A percentile compares a stretch with the other conserved stretches of the same genome.
Conservation (phyloP, 2,113 vertebrate species). For the Cacatua alba region DNA sequence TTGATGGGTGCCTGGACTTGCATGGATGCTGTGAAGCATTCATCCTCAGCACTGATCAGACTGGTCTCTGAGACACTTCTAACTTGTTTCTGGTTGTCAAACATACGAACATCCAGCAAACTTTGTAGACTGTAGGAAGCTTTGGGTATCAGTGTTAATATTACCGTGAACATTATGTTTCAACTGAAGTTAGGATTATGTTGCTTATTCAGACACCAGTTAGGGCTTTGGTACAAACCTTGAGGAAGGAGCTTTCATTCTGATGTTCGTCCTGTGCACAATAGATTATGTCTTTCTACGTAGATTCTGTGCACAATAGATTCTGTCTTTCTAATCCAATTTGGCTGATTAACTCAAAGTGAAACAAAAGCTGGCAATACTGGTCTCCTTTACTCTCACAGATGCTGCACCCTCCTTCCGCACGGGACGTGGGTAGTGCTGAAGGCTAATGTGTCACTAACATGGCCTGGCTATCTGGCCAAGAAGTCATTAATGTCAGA, state of each 20-base stretch:
- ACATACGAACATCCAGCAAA: not conserved
- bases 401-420: not conserved
- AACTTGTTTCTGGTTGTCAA: not conserved
- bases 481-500: not conserved
- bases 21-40: fast-evolving
- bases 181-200: not conserved
- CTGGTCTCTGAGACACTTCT: not conserved
- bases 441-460: not conserved
- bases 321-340: not conserved
- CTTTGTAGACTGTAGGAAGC: not conserved
- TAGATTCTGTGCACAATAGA: fast-evolving
- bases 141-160: not conserved
- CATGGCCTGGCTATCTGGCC: not conserved
- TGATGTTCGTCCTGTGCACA: fast-evolving
- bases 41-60: not conserved
- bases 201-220: not conserved
- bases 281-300: not conserved
- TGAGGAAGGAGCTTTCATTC: not conserved
- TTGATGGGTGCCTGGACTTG: not conserved
- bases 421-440: not conserved
- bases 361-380: not conserved
- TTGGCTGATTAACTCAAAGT: not conserved
- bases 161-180: not conserved
- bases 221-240: not conserved
- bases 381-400: not conserved